phyloP scores from a whole-genome alignment of 1,140 invertebrate species.

The Chymomyza costata region DNA sequence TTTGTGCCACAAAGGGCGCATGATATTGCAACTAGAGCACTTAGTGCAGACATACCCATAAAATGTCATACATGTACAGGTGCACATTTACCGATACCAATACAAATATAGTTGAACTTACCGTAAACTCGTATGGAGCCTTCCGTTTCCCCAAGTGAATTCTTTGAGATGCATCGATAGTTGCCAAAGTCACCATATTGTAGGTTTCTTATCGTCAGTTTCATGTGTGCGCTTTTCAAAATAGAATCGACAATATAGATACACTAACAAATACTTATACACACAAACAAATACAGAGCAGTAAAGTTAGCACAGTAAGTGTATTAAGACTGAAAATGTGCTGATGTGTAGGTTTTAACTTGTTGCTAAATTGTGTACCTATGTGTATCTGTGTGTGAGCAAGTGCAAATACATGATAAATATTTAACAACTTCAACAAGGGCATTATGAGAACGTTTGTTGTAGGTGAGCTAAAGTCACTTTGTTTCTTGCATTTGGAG shows the following conservation, averaged over 20 bases:
- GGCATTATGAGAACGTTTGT: no score
- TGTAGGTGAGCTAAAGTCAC: neutral
- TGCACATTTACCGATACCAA: no score
- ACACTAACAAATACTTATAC: no score
- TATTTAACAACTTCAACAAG: slow-evolving; percentile 50
- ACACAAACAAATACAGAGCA: neutral
- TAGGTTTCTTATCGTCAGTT: slow-evolving; percentile 87
- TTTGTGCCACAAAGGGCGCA: slow-evolving; percentile 68
- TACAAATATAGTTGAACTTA: slow-evolving; percentile 77
- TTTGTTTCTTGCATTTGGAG: no score
- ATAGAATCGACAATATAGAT: slow-evolving; percentile 21
- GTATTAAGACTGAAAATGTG: no score
- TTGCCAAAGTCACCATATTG: slow-evolving; percentile 87
- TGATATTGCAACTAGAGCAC: slow-evolving; percentile 68
- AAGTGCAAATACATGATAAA: slow-evolving; percentile 55
- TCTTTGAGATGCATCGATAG: slow-evolving; percentile 93
- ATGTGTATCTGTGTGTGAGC: slow-evolving; percentile 18
- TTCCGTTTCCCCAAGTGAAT: slow-evolving; percentile 93
- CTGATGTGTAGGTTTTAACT: no score
- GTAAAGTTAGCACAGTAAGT: neutral
- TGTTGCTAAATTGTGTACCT: slow-evolving; percentile 8
- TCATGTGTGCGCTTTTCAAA: slow-evolving; percentile 85
- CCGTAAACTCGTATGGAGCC: slow-evolving; percentile 94
- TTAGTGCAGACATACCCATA: slow-evolving; percentile 24
- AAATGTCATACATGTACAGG: no score